phyloP scores from a whole-genome alignment of 2,888 invertebrate genomes.

The Cylloceria caligata region DNA sequence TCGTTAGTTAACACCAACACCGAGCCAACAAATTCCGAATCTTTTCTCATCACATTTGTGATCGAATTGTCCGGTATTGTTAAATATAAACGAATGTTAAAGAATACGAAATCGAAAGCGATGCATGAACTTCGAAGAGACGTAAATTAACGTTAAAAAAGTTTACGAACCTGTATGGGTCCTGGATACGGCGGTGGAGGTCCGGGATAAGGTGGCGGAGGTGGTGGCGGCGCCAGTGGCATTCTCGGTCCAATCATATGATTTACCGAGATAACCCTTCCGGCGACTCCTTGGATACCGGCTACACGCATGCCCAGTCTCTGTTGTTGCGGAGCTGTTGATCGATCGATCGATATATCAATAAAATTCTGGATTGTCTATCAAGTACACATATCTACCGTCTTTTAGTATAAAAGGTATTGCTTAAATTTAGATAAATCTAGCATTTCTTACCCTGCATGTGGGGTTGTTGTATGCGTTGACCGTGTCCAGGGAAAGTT shows the following conservation, averaged over 20 bases:
- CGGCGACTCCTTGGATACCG: conserved; percentile 82
- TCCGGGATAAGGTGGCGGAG: conserved; percentile 91
- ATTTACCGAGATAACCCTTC: conserved; percentile 82
- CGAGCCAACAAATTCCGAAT: conserved; percentile 47
- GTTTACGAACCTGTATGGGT: conserved; percentile 84
- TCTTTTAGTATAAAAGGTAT: no score
- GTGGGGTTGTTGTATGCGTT: conserved; percentile 80
- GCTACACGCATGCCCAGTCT: conserved; percentile 81
- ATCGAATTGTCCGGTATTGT: conserved; percentile 40
- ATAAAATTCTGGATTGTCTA: background rate
- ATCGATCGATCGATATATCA: conserved; percentile 17
- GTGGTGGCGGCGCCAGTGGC: conserved; percentile 85
- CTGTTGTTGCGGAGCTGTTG: conserved; percentile 77
- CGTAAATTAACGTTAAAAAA: conserved; percentile 50
- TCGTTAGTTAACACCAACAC: conserved; percentile 63
- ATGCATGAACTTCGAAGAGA: conserved; percentile 84
- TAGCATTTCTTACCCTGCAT: conserved; percentile 79
- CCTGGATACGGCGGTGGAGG: conserved; percentile 90
- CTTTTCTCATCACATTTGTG: conserved; percentile 22
- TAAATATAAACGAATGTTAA: conserved; percentile 74
- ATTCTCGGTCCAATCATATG: conserved; percentile 83
- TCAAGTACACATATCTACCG: no score
- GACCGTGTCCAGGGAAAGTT: conserved; percentile 81
- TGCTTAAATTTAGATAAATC: no score
- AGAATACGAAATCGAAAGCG: conserved; percentile 77